Evolutionary conservation across 2,113 vertebrate genomes (phyloP), one percentile per base, ranked within the genome.

Genomic region (Prietella phreatophila): DNA sequence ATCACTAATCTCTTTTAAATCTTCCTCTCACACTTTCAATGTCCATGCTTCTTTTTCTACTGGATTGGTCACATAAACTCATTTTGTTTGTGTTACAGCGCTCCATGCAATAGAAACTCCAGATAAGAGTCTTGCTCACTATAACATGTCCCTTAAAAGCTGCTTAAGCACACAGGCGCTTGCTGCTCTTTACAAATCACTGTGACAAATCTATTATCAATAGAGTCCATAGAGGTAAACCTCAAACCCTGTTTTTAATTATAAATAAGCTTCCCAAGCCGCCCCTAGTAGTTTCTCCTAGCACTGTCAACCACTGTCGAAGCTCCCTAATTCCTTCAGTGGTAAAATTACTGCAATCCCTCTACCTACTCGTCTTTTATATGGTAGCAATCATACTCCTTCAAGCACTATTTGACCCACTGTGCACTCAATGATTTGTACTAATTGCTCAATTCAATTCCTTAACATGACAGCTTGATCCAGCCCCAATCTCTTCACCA

Each of bases 381-480:
- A 56, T 55, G 19, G 25, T 55, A 55, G 7, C 13, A 79, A 30
- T 79, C n/a, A 53, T 55, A 55, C 13, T 30, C 50, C n/a, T 30
- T 8, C 27, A 56, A 80, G 15, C 50, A n/a, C 47, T n/a, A 30
- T 55, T 30, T 80, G 47, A 80, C 27, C 27, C 76, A 79, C 76
- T 53, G 1, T 47, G 42, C 25, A 22, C 19, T 69, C n/a, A 22
- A 2, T 75, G 15, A 75, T 79, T 79, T 79, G 47, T 79, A n/a
- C 47, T 53, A 53, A 53, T 30, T 79, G 47, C 50, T 30, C 7
- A 15, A 8, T 80, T 55, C 13, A 81, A 33, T 56, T 55, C 53
- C 53, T 81, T 15, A 55, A 56, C 30, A 33, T 81, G n/a, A 33
- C 78, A 81, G 53, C n/a, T 81, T 55, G 27, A 81, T 56, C 78